Conservation (phyloP, 2,888 invertebrate species). For the Spisula solida region DNA sequence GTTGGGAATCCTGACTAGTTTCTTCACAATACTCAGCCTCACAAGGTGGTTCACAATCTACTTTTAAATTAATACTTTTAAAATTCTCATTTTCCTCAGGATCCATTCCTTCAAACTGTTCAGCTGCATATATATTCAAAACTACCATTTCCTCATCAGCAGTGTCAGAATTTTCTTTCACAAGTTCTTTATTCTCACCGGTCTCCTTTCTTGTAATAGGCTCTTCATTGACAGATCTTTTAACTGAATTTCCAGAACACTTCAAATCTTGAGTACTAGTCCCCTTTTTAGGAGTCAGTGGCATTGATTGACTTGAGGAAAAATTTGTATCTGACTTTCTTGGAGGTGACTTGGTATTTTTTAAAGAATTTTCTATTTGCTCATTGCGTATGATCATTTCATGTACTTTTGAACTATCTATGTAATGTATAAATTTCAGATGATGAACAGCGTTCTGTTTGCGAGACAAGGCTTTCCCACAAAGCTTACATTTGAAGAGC, state of each 20-base stretch:
- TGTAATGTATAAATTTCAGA: slow-evolving; percentile 55
- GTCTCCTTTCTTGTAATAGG: not conserved
- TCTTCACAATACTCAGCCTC: not conserved
- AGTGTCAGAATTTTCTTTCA: not conserved
- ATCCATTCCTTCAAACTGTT: no score
- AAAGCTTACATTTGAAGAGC: slow-evolving; percentile 55
- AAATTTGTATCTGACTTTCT: not conserved
- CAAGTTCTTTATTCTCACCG: not conserved
- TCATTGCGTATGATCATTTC: slow-evolving; percentile 43
- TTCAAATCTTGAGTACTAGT: not conserved
- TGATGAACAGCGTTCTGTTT: slow-evolving; percentile 65
- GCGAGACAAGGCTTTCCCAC: slow-evolving; percentile 58
- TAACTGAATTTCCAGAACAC: not conserved
- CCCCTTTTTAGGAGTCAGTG: not conserved
- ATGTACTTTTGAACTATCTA: slow-evolving; percentile 46
- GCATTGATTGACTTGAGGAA: not conserved
- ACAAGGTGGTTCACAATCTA: no score
- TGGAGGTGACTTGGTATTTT: not conserved
- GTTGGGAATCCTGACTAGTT: not conserved
- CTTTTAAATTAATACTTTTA: no score
- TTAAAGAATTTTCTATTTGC: not conserved
- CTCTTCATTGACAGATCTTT: not conserved
- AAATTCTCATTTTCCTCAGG: no score
- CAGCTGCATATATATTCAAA: no score
- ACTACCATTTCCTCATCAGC: not conserved